These are phyloP conservation scores for Tribolium madens DNA, from an alignment of 1,140 invertebrate species.

Conservation along the genomic window DNA sequence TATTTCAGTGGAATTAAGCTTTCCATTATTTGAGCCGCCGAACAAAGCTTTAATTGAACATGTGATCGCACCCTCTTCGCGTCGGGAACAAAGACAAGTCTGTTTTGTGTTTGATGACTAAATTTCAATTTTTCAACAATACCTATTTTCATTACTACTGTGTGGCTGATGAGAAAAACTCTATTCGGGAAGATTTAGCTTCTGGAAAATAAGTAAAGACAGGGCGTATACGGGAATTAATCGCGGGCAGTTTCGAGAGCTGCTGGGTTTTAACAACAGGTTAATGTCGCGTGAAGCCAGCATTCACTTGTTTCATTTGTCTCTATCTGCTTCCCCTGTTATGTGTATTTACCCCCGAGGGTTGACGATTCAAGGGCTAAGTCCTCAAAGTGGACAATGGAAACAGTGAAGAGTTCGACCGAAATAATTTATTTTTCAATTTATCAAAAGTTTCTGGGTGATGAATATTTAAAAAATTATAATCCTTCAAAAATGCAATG, in stretches of 20 bases:
- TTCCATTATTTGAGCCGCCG: constrained; percentile 11
- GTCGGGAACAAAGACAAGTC: constrained; percentile 24
- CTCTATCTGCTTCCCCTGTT: constrained; percentile 36
- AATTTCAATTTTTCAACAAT: constrained; percentile 3
- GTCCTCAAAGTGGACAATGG: not conserved
- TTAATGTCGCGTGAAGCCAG: constrained; percentile 50
- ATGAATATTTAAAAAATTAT: not conserved
- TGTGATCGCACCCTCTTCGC: constrained; percentile 9
- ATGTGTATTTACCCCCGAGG: constrained; percentile 24
- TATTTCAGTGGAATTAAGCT: constrained; percentile 37
- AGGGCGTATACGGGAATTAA: constrained; percentile 45
- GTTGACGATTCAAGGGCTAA: not conserved
- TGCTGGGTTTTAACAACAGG: constrained; percentile 47
- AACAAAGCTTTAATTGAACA: constrained; percentile 35
- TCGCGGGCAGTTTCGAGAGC: constrained; percentile 41
- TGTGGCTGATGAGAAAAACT: constrained; percentile 20
- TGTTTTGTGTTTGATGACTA: constrained; percentile 5
- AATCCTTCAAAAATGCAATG: not conserved
- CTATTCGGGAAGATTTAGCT: constrained; percentile 42
- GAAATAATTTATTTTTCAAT: too few species aligned
- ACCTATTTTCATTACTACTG: not conserved
- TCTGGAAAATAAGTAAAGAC: constrained; percentile 42
- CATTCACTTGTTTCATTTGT: constrained; percentile 47
- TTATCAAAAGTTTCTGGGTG: too few species aligned
- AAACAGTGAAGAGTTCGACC: not conserved